Base-by-base conservation (phyloP, 2,888 invertebrate species). In the Carabus problematicus region DNA sequence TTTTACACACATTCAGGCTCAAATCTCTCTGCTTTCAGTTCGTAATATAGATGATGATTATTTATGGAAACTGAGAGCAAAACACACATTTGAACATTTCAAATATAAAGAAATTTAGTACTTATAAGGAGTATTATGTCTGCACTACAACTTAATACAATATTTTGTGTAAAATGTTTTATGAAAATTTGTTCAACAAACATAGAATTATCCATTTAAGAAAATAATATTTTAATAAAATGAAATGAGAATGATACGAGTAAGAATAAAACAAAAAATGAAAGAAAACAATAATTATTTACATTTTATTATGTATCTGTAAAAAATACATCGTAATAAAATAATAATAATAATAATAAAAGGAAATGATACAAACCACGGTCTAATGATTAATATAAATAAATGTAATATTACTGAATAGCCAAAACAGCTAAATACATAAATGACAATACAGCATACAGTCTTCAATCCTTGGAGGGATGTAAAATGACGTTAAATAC, bases 391-490 rank as follows among this genome's bases (percentile, higher is more conserved):
- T 16, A 52, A 52, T 52, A 66, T 66, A 66, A 66, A 66, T 66
- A 66, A 59, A 66, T 66, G 66, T 59, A 66, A 58, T 66, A 58
- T 59, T 58, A 66, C 47, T 56, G 47, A 66, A 49, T 66, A 66
- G 66, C 66, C 66, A 59, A 59, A 59, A 66, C 58, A 66, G 66
- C 66, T 66, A 66, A 66, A 66, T 58, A 66, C 58, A 66, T 58
- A 59, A 58, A 58, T 64, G 64, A 64, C 70, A 70, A 71, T 73
- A 74, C 75, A 75, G 76, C 74, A 74, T 64, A 75, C 79, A 79
- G 79, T 79, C 79, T 79, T 77, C 74, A 75, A 77, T 77, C 77
- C 77, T 47, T 59, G 76, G 75, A 77, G 77, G 77, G 76, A 76
- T 72, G 73, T 75, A 72, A 76, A 75, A 72, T 29, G 29, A 74